Evolutionary conservation across 37 sponge, comb jelly and placozoan genomes (phyloP).

Genomic region (Aplysina aerophoba): DNA sequence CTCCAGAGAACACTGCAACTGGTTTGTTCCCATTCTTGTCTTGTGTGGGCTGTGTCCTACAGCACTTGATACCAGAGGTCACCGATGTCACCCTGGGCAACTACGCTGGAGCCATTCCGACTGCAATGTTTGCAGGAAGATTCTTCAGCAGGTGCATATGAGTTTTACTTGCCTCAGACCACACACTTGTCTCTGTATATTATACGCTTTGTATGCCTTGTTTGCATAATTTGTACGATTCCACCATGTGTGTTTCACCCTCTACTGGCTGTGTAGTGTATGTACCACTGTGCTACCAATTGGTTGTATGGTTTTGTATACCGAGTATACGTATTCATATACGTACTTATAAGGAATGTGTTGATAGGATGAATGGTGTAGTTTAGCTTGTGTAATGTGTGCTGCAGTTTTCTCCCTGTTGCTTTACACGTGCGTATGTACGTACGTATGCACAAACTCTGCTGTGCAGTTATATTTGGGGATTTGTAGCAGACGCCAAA

Average conservation of each 20-base stretch:
- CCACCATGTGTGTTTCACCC: no score
- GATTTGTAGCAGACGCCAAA: slow-evolving; percentile 66
- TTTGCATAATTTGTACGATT: no score
- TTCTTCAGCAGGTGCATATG: slow-evolving; percentile 83
- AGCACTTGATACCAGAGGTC: neutral
- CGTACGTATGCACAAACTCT: neutral
- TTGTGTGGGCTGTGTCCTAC: no score
- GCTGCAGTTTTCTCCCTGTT: neutral
- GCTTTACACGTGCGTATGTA: neutral
- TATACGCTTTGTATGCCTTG: no score
- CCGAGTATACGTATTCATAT: neutral
- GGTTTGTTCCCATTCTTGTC: no score
- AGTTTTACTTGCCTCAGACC: neutral
- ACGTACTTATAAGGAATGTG: neutral
- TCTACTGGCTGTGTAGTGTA: no score
- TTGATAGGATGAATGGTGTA: neutral
- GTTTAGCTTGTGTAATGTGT: neutral
- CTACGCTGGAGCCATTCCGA: slow-evolving; percentile 80
- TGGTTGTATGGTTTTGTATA: no score
- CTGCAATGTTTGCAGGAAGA: slow-evolving; percentile 79
- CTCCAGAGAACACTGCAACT: no score
- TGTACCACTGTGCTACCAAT: no score
- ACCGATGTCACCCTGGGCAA: slow-evolving; percentile 34
- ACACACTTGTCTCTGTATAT: neutral
- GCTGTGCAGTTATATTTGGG: slow-evolving; percentile 78